Evolutionary conservation across 2,888 invertebrate genomes (phyloP), one percentile per base, ranked within the genome.

Genomic region (Crematogaster levior): DNA sequence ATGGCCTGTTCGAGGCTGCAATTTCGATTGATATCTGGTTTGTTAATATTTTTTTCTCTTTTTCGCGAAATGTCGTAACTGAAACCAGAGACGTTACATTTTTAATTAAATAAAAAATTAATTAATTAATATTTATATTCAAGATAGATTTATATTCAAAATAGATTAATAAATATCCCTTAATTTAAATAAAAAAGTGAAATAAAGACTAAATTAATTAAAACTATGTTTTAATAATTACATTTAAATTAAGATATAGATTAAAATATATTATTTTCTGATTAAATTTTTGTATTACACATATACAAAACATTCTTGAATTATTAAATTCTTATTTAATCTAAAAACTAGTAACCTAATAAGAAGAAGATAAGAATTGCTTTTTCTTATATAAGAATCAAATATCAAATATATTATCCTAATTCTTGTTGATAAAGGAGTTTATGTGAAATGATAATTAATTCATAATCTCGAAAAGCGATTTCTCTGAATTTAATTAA

Each of bases 31-130:
- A 24, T n/a, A 75, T 65, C 27, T 12, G 15, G 27, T 37, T 37
- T 18, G 74, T 48, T 65, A 65, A 63, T 75, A 65, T 46, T 60
- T 60, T 73, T 43, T 73, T 58, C 12, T 43, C 7, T 58, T 58
- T 73, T 51, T 68, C 46, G 3, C 18, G 18, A 46, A 65, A 43
- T 70, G 37, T 12, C 3, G 6, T 12, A 27, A 40, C 3, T n/a
- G 5, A n/a, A 72, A 40, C 3, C 27, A 15, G 37, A 7, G 70
- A 53, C 24, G 61, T 63, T 7, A 24, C 21, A 21, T 56, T 56
- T 40, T 56, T 9, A 46, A 66, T 30, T 46, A 12, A 46, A 18
- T 30, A 30, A 30, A n/a, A 40, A 40, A 12, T 37, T 58, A 30
- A 34, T 34, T 60, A 34, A 24, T 37, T 63, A 40, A 63, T 40